These are phyloP conservation scores for Monopis laevigella DNA, from an alignment of 2,888 invertebrate genomes.

Conservation along the genomic window DNA sequence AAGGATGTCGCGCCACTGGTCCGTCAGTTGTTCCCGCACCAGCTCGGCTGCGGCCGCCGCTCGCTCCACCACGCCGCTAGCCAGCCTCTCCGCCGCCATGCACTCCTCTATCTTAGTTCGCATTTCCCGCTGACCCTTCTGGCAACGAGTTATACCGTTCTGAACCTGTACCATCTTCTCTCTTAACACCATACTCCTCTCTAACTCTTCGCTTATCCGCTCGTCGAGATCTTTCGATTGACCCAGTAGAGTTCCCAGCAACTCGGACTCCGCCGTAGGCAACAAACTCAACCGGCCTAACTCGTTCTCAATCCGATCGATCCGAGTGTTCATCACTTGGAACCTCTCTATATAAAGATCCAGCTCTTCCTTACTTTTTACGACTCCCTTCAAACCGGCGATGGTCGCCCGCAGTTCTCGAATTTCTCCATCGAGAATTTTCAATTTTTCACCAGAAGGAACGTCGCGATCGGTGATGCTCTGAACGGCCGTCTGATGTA, in stretches of 20 bases:
- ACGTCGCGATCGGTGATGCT: conserved; percentile 78
- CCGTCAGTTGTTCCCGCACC: conserved; percentile 73
- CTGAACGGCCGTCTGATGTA: conserved; percentile 74
- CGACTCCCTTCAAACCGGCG: conserved; percentile 78
- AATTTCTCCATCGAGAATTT: conserved; percentile 79
- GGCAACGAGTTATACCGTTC: conserved; percentile 74
- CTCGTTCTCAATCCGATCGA: conserved; percentile 83
- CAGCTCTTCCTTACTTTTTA: conserved; percentile 85
- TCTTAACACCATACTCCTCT: conserved; percentile 76
- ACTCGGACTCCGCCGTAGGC: conserved; percentile 79
- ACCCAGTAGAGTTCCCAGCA: conserved; percentile 75
- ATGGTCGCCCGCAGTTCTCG: conserved; percentile 76
- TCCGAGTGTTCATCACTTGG: conserved; percentile 77
- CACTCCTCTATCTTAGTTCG: conserved; percentile 75
- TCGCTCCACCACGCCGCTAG: conserved; percentile 80
- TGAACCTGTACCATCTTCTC: conserved; percentile 79
- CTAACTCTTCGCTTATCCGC: conserved; percentile 80
- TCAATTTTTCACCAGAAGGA: conserved; percentile 77
- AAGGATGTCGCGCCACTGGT: conserved; percentile 83
- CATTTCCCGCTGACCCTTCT: conserved; percentile 74
- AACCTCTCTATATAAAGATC: conserved; percentile 82
- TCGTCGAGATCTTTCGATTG: conserved; percentile 77
- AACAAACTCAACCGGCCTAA: conserved; percentile 78
- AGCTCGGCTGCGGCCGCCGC: conserved; percentile 78
- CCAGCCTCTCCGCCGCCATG: conserved; percentile 75